Conservation (phyloP, 1,140 invertebrate genomes). For the Steinernema feltiae region DNA sequence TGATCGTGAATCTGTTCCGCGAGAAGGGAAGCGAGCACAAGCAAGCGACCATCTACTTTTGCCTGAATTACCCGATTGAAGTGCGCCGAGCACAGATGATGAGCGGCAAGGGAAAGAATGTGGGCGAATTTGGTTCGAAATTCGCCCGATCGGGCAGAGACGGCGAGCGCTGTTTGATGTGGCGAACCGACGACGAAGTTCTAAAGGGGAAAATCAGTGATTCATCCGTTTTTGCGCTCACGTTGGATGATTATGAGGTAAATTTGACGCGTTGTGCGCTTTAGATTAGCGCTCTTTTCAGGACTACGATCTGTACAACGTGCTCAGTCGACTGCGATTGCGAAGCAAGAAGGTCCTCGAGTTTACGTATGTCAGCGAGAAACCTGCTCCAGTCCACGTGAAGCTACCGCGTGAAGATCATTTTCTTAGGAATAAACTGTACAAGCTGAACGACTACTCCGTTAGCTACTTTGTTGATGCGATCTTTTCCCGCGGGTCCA, state of each 20-base stretch:
- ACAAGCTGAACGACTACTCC: not conserved
- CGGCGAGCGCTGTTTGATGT: not conserved
- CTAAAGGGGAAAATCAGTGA: not conserved
- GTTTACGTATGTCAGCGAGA: not conserved
- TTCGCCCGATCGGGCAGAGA: not conserved
- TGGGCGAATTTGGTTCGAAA: not conserved
- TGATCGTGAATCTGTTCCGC: not conserved
- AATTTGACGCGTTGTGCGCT: not conserved
- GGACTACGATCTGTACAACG: not conserved
- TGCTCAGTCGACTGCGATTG: not conserved
- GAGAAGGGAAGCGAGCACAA: not conserved
- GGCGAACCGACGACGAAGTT: not conserved
- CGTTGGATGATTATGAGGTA: not conserved
- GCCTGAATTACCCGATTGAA: not conserved
- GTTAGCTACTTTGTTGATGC: not conserved
- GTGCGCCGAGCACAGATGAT: not conserved
- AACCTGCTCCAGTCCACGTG: not conserved
- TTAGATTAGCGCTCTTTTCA: not conserved
- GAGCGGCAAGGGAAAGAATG: not conserved
- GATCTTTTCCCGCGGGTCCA: not conserved
- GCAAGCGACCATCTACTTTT: not conserved
- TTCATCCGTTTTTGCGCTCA: not conserved
- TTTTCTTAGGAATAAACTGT: not conserved
- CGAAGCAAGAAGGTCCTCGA: not conserved
- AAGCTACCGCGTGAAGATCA: not conserved